Conservation (phyloP, 2,113 vertebrate species). For the Sphyrna mokarran region DNA sequence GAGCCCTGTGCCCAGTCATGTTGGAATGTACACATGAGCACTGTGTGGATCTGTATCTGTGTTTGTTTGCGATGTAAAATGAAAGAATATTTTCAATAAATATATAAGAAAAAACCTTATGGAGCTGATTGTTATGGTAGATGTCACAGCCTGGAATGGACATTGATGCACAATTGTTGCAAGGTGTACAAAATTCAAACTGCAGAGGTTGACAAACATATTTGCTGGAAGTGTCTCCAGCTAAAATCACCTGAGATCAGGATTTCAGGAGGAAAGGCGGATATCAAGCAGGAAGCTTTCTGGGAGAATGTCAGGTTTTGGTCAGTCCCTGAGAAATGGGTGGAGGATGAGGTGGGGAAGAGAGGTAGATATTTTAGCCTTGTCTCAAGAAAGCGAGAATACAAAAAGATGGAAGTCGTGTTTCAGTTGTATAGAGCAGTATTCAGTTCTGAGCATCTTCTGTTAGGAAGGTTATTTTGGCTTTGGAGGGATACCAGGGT, state of each 20-base stretch:
- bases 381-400: not conserved
- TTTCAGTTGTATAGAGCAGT: not conserved
- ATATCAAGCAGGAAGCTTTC: not conserved
- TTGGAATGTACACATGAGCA: no score
- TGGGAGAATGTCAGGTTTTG: not conserved
- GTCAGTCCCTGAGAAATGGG: not conserved
- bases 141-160: not conserved
- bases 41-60: no score
- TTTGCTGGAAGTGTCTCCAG: not conserved
- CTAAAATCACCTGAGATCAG: not conserved
- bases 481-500: not conserved
- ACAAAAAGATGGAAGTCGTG: not conserved
- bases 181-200: not conserved
- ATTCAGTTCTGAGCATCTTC: no score
- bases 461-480: no score
- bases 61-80: no score
- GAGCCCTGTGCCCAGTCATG: no score
- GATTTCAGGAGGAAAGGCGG: not conserved
- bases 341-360: not conserved
- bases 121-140: no score
- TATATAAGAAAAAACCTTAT: no score
- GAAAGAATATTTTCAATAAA: no score
- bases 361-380: not conserved
- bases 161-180: not conserved
- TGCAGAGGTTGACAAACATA: not conserved